Evolutionary conservation across 2,113 vertebrate species (phyloP).

Genomic region (Labeo catla): DNA sequence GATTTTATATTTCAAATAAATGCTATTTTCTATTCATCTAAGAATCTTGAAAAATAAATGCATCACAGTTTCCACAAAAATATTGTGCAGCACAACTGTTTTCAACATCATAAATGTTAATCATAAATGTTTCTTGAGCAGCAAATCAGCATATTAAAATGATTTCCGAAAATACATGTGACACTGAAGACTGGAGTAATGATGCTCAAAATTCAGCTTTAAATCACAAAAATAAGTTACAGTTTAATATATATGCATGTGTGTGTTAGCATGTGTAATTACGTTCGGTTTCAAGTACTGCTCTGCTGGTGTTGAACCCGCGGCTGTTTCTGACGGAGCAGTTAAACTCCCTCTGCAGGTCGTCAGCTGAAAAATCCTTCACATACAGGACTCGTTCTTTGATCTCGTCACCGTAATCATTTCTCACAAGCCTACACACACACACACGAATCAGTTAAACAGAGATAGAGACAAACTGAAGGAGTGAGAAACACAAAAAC

Average conservation of each 20-base stretch:
- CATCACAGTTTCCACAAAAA: too few species aligned
- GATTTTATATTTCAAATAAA: too few species aligned
- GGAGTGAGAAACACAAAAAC: not conserved
- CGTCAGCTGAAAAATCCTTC: slow-evolving; percentile 75
- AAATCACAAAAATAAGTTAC: too few species aligned
- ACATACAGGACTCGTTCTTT: slow-evolving; percentile 69
- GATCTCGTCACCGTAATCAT: slow-evolving; percentile 67
- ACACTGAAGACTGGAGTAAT: not conserved
- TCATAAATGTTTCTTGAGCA: too few species aligned
- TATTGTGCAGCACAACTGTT: too few species aligned
- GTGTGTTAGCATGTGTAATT: slow-evolving; percentile 23
- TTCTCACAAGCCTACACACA: slow-evolving; percentile 42
- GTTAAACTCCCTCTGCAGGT: slow-evolving; percentile 80
- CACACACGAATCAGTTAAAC: not conserved
- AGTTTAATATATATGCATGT: too few species aligned
- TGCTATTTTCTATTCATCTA: too few species aligned
- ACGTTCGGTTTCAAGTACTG: slow-evolving; percentile 51
- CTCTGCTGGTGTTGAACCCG: slow-evolving; percentile 44
- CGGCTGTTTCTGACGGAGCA: slow-evolving; percentile 78
- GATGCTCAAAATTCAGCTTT: not conserved
- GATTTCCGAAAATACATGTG: not conserved
- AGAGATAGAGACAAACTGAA: not conserved
- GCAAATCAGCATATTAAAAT: not conserved
- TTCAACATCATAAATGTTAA: too few species aligned
- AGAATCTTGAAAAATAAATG: too few species aligned